Evolutionary conservation across 1,140 invertebrate species (phyloP).

Genomic region (Galendromus occidentalis): DNA sequence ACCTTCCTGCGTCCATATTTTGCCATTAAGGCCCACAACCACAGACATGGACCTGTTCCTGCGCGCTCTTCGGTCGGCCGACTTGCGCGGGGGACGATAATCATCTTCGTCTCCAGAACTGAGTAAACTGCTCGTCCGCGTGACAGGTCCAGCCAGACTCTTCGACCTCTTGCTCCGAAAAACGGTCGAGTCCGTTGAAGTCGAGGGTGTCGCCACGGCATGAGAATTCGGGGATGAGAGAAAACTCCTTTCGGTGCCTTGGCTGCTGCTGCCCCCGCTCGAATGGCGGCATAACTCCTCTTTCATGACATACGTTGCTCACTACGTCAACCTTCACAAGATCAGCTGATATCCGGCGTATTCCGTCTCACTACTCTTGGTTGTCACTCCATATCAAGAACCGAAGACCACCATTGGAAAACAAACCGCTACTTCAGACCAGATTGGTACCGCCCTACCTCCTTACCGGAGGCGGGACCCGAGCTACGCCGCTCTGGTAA

Average conservation of each 20-base stretch:
- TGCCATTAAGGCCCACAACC: background rate
- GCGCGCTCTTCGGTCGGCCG: background rate
- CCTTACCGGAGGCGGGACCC: too few species aligned
- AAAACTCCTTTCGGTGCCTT: background rate
- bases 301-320: background rate
- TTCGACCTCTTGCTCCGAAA: constrained; percentile 6
- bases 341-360: too few species aligned
- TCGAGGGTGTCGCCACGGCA: background rate
- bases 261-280: background rate
- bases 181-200: background rate
- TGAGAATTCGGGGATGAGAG: background rate
- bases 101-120: background rate
- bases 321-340: too few species aligned
- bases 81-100: background rate
- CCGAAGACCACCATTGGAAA: too few species aligned
- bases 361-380: too few species aligned
- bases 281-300: background rate
- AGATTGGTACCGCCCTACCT: too few species aligned
- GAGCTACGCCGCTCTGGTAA: too few species aligned
- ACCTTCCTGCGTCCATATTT: constrained; percentile 1
- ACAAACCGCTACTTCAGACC: too few species aligned
- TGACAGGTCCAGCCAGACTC: background rate
- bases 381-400: too few species aligned
- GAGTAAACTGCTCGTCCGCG: background rate
- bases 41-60: background rate